phyloP scores from a whole-genome alignment of 2,113 vertebrate genomes.

The Myodes glareolus region DNA sequence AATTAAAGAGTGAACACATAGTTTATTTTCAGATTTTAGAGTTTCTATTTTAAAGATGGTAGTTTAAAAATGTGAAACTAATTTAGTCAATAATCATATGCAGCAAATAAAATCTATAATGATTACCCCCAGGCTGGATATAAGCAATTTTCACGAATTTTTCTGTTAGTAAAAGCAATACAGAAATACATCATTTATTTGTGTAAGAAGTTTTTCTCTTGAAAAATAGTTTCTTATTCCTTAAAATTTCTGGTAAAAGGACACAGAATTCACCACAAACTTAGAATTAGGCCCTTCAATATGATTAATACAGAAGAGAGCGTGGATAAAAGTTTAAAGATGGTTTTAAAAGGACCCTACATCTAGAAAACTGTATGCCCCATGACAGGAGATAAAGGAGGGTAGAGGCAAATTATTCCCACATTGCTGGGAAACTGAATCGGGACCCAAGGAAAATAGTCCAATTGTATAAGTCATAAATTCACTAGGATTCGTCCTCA shows the following conservation, averaged over 20 bases:
- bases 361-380: constrained; percentile 40
- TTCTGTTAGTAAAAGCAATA: not conserved
- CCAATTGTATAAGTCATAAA: not conserved
- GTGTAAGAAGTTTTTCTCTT: constrained; percentile 52
- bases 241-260: constrained; percentile 56
- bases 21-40: constrained; percentile 14
- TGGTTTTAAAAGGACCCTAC: constrained; percentile 49
- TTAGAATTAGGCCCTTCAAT: constrained; percentile 20
- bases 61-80: not conserved
- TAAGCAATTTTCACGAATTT: constrained; percentile 24
- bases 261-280: constrained; percentile 22
- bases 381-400: constrained; percentile 51
- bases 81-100: constrained; percentile 15
- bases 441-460: not conserved
- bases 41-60: constrained; percentile 24
- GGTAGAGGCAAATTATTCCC: constrained; percentile 47
- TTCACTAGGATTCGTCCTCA: constrained; percentile 16
- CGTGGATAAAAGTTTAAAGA: constrained; percentile 67
- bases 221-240: constrained; percentile 17
- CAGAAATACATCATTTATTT: constrained; percentile 50
- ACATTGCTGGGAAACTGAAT: constrained; percentile 49
- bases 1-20: constrained; percentile 39
- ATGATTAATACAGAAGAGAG: constrained; percentile 51
- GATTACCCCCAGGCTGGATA: constrained; percentile 21
- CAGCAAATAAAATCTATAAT: constrained; percentile 51